Evolutionary conservation across 2,888 invertebrate genomes (phyloP).

Genomic region (Lymantria dispar): DNA sequence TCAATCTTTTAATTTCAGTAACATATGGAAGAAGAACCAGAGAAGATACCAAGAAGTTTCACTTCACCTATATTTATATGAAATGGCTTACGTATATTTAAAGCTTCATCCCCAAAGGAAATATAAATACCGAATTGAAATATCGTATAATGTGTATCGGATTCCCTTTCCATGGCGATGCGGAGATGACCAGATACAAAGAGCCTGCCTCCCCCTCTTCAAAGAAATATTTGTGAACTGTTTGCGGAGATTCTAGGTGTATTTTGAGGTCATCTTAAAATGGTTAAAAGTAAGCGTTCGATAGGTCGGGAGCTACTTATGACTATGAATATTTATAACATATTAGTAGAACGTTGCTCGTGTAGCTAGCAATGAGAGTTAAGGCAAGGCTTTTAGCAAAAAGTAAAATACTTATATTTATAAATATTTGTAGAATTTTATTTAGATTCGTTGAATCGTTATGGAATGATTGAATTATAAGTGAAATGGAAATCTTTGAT

Average conservation of each 20-base stretch:
- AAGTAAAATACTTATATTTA: background rate
- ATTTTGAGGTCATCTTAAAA: constrained; percentile 31
- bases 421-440: no score
- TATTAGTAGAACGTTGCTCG: constrained; percentile 68
- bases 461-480: no score
- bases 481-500: no score
- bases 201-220: constrained; percentile 34
- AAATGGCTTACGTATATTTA: constrained; percentile 50
- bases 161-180: constrained; percentile 58
- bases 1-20: no score
- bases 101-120: constrained; percentile 56
- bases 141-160: constrained; percentile 71
- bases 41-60: no score
- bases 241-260: constrained; percentile 16
- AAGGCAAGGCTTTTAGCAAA: constrained; percentile 42
- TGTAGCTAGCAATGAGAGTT: constrained; percentile 56
- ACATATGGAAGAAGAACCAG: no score
- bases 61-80: constrained; percentile 17
- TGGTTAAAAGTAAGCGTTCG: constrained; percentile 65
- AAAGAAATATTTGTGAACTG: constrained; percentile 4
- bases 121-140: constrained; percentile 77
- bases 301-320: constrained; percentile 74
- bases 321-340: constrained; percentile 79
- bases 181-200: constrained; percentile 41
- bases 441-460: no score